These are phyloP conservation scores for Cryptophagus acutangulus DNA, from an alignment of 2,888 invertebrate species.

Conservation along the genomic window DNA sequence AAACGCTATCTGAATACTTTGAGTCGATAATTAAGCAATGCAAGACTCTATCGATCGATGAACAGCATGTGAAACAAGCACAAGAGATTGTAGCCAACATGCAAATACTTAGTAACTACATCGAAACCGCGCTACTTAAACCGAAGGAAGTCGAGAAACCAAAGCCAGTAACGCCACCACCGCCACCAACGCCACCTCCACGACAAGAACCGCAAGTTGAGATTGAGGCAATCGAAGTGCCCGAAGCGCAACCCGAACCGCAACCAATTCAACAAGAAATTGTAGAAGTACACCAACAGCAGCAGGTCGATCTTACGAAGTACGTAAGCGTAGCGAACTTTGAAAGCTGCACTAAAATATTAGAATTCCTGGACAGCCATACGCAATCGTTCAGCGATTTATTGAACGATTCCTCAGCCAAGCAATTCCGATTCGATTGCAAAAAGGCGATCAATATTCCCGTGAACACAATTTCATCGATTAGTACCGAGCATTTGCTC, in stretches of 20 bases:
- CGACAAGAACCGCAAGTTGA: too few species aligned
- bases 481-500: conserved; percentile 61
- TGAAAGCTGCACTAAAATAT: conserved; percentile 55
- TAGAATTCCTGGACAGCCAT: conserved; percentile 56
- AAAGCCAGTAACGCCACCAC: conserved; percentile 6
- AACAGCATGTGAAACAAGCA: conserved; percentile 51
- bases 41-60: conserved; percentile 47
- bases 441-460: conserved; percentile 84
- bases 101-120: too few species aligned
- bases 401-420: conserved; percentile 56
- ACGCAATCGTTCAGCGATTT: conserved; percentile 58
- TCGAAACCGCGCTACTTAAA: conserved; percentile 41
- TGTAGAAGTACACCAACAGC: too few species aligned
- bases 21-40: conserved; percentile 49
- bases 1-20: conserved; percentile 32
- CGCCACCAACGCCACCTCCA: too few species aligned
- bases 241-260: background rate
- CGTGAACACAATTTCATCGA: conserved; percentile 79
- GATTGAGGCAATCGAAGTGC: too few species aligned
- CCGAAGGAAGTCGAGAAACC: conserved; percentile 11
- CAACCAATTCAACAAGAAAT: background rate
- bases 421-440: conserved; percentile 76
- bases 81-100: background rate
- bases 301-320: conserved; percentile 27
- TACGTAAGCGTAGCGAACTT: conserved; percentile 54